phyloP scores from a whole-genome alignment of 2,888 invertebrate genomes.

The Cryptocephalus primarius region DNA sequence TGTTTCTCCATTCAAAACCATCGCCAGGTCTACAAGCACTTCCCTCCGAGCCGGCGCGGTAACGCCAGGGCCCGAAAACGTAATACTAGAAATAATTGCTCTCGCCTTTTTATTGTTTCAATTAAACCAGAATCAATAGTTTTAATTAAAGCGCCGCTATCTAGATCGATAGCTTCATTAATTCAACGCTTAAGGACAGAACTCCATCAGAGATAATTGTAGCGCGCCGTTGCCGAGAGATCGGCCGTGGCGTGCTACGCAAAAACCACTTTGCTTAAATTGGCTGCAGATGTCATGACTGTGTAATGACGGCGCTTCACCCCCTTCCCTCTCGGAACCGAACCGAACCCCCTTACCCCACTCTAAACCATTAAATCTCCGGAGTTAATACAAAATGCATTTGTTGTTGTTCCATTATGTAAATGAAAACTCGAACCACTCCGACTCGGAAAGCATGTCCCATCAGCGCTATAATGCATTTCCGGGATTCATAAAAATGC shows the following conservation, averaged over 20 bases:
- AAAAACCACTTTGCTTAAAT: constrained; percentile 37
- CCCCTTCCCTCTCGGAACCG: constrained; percentile 8
- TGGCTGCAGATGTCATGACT: constrained; percentile 38
- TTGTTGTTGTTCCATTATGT: constrained; percentile 42
- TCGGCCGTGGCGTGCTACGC: constrained; percentile 19
- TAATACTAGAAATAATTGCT: no score
- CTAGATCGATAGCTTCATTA: constrained; percentile 14
- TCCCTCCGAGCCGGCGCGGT: no score
- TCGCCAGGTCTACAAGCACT: no score
- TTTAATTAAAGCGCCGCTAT: constrained; percentile 8
- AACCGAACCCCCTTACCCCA: constrained; percentile 15
- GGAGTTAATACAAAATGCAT: constrained; percentile 41
- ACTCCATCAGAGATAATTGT: constrained; percentile 15
- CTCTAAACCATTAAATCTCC: constrained; percentile 39
- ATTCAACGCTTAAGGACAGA: constrained; percentile 12
- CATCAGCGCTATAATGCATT: constrained; percentile 34
- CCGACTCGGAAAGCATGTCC: constrained; percentile 27
- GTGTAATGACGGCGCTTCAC: constrained; percentile 28
- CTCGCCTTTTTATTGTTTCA: background rate
- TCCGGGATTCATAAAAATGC: constrained; percentile 28
- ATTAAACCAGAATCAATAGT: constrained; percentile 9
- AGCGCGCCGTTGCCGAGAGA: constrained; percentile 14
- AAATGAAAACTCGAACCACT: constrained; percentile 38
- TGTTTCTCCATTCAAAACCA: no score
- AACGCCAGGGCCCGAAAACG: no score